Conservation (phyloP, 1,140 invertebrate species). For the Lordiphosa stackelbergi region DNA sequence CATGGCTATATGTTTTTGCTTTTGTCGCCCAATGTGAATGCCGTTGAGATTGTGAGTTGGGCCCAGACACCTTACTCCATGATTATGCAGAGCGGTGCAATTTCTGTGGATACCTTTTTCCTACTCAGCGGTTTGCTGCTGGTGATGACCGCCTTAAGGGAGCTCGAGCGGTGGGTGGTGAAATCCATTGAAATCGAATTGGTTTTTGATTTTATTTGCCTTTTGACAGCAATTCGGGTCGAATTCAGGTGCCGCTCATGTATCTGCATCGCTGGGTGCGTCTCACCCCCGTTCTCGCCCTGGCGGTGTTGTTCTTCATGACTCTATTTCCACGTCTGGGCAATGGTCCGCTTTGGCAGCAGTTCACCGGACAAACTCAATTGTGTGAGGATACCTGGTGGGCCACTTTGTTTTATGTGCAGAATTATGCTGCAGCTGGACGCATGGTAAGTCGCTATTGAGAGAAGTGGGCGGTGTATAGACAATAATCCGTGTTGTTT, state of each 20-base stretch:
- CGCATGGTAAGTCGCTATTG: slow-evolving; percentile 44
- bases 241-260: slow-evolving; percentile 61
- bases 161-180: slow-evolving; percentile 79
- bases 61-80: slow-evolving; percentile 79
- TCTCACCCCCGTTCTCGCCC: slow-evolving; percentile 59
- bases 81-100: slow-evolving; percentile 80
- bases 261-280: slow-evolving; percentile 71
- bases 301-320: slow-evolving; percentile 62
- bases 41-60: slow-evolving; percentile 53
- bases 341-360: slow-evolving; percentile 63
- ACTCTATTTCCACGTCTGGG: slow-evolving; percentile 52
- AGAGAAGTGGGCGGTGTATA: not conserved
- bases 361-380: slow-evolving; percentile 38
- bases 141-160: slow-evolving; percentile 81
- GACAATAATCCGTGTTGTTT: not conserved
- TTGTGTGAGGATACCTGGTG: slow-evolving; percentile 65
- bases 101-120: slow-evolving; percentile 85
- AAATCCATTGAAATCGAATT: too few species aligned
- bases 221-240: slow-evolving; percentile 29
- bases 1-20: slow-evolving; percentile 78
- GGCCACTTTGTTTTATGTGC: slow-evolving; percentile 67
- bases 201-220: too few species aligned
- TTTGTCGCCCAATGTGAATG: slow-evolving; percentile 44
- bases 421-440: slow-evolving; percentile 66
- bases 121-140: slow-evolving; percentile 84